phyloP scores from a whole-genome alignment of 2,888 invertebrate species.

The Andrena camellia region DNA sequence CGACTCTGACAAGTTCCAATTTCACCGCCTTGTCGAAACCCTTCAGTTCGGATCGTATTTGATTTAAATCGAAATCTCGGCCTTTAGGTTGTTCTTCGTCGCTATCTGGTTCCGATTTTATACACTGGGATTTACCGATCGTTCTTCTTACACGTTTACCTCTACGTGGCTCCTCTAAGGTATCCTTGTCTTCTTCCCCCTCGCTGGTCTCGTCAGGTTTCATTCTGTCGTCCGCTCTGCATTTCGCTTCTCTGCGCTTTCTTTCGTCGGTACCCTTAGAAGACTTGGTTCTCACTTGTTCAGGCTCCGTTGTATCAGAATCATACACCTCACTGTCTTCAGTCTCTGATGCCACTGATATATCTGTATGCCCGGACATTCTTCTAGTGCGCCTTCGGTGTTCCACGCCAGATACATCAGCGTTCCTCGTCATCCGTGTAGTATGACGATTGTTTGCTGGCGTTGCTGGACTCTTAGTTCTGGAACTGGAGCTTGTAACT shows the following conservation, averaged over 20 bases:
- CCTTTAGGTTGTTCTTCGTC: conserved; percentile 88
- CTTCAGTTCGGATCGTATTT: conserved; percentile 93
- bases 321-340: conserved; percentile 87
- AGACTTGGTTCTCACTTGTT: conserved; percentile 73
- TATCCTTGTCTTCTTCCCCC: conserved; percentile 79
- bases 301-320: conserved; percentile 84
- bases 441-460: conserved; percentile 86
- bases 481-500: conserved; percentile 88
- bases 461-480: conserved; percentile 89
- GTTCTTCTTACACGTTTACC: conserved; percentile 83
- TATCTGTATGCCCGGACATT: conserved; percentile 87
- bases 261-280: conserved; percentile 75
- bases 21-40: conserved; percentile 90
- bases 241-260: conserved; percentile 81
- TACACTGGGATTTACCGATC: conserved; percentile 83
- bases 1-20: conserved; percentile 82
- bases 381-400: conserved; percentile 85
- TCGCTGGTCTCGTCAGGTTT: conserved; percentile 84
- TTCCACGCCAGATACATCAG: conserved; percentile 76
- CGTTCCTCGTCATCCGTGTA: conserved; percentile 81
- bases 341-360: conserved; percentile 87
- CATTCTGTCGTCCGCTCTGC: conserved; percentile 85
- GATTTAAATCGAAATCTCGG: conserved; percentile 93
- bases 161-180: conserved; percentile 81
- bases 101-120: conserved; percentile 85